phyloP scores from a whole-genome alignment of 2,888 invertebrate genomes.

The Volucella inanis region DNA sequence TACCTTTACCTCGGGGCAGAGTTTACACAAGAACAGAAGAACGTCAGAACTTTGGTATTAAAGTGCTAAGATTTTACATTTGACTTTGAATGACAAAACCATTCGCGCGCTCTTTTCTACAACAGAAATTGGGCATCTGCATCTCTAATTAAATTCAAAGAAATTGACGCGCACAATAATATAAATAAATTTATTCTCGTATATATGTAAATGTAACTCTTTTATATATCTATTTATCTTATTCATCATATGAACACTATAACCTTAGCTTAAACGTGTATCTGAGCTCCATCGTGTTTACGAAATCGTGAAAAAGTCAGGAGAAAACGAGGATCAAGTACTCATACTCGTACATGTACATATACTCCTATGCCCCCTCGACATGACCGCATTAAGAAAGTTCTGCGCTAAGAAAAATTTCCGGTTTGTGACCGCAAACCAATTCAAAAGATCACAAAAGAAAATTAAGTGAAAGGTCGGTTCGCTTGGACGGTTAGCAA shows the following conservation, averaged over 20 bases:
- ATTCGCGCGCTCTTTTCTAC: conserved; percentile 7
- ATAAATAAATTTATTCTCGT: not conserved
- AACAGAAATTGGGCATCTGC: not conserved
- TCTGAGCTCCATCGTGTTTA: conserved; percentile 27
- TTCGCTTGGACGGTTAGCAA: conserved; percentile 39
- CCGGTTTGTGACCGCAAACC: conserved; percentile 48
- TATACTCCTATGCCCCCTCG: conserved; percentile 18
- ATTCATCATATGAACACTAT: conserved; percentile 46
- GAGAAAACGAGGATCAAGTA: conserved; percentile 1
- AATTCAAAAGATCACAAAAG: conserved; percentile 59
- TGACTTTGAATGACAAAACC: conserved; percentile 18
- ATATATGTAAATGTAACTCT: not conserved
- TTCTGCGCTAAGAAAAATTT: conserved; percentile 50
- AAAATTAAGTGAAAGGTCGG: conserved; percentile 70
- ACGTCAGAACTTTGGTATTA: not conserved
- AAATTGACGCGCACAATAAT: conserved; percentile 45
- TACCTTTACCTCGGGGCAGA: not conserved
- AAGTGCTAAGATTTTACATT: conserved; percentile 4
- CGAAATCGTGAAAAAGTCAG: conserved; percentile 13
- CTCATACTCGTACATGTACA: conserved; percentile 12
- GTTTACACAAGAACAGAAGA: not conserved
- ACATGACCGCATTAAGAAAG: conserved; percentile 55
- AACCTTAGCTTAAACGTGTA: conserved; percentile 45
- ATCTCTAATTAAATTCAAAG: conserved; percentile 46
- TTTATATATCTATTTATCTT: conserved; percentile 5